Evolutionary conservation across 1,140 invertebrate genomes (phyloP), one percentile per base, ranked within the genome.

Genomic region (Euschistus heros): DNA sequence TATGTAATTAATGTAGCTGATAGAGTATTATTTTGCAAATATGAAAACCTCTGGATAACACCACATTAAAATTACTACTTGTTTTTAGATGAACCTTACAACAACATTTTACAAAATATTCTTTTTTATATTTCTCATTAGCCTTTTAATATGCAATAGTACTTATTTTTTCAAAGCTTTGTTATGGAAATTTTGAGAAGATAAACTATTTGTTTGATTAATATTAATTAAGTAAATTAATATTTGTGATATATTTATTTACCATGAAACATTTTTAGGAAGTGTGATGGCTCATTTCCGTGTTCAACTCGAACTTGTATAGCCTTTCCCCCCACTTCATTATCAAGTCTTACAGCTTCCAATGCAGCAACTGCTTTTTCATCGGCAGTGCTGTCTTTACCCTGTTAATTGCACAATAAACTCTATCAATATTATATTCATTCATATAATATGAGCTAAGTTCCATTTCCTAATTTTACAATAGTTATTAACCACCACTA

Each of bases 241-340:
- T 24, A 17, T n/a, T 20, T 30, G 65, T 63, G 24, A 59, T 67
- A 47, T 54, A 71, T 14, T n/a, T 71, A 72, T 64, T 71, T 72
- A 72, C 89, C 89, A 76, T 87, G 84, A 75, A 92, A 91, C 64
- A 91, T 85, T 64, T 80, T 82, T 5, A 87, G 76, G 77, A 92
- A 91, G 72, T 90, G 85, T 10, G 83, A 80, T 2, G 86, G 83
- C 71, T 92, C 88, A 69, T 84, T 78, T 4, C 83, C 84, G 70
- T 91, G 87, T 10, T 82, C 80, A 15, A 90, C 83, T 67, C 86
- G 80, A 8, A 90, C 82, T 75, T 85, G 78, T 0, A 84, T 76
- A 2, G 83, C 79, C 13, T 77, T 74, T 18, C 80, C 83, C 54
- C 75, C 75, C 0, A 83, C 69, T 63, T 86, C 78, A 71, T 82